Conservation (phyloP, 2,888 invertebrate genomes). For the Phalera bucephala region DNA sequence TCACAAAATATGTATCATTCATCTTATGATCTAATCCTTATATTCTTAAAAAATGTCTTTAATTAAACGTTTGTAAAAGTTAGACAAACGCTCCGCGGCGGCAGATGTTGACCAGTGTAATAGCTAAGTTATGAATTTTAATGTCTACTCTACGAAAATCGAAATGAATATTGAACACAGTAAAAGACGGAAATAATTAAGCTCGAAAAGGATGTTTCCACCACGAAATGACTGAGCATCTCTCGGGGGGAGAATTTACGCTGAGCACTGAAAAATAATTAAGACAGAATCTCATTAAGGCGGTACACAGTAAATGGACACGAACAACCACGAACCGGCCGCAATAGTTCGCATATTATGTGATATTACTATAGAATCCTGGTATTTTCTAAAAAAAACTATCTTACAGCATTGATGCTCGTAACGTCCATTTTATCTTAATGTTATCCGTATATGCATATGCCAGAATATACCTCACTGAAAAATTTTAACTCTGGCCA, state of each 20-base stretch:
- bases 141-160: slow-evolving; percentile 68
- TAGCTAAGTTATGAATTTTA: slow-evolving; percentile 76
- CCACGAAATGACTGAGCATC: slow-evolving; percentile 57
- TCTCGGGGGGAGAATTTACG: slow-evolving; percentile 55
- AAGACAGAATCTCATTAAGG: slow-evolving; percentile 64
- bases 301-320: slow-evolving; percentile 33
- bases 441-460: too few species aligned
- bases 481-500: slow-evolving; percentile 38
- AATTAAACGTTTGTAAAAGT: slow-evolving; percentile 64
- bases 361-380: not conserved
- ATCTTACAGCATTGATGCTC: not conserved
- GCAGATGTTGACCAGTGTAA: slow-evolving; percentile 76
- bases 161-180: slow-evolving; percentile 71
- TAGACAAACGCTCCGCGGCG: slow-evolving; percentile 63
- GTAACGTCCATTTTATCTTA: not conserved
- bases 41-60: slow-evolving; percentile 50
- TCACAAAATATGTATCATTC: too few species aligned
- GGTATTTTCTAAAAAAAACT: not conserved
- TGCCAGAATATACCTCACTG: slow-evolving; percentile 23
- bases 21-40: too few species aligned
- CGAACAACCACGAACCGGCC: slow-evolving; percentile 11
- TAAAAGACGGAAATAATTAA: slow-evolving; percentile 71
- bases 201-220: slow-evolving; percentile 62
- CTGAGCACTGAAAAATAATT: slow-evolving; percentile 66
- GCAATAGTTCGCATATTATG: not conserved